Evolutionary conservation across 2,888 invertebrate genomes (phyloP).

Genomic region (Spilosoma lubricipeda): DNA sequence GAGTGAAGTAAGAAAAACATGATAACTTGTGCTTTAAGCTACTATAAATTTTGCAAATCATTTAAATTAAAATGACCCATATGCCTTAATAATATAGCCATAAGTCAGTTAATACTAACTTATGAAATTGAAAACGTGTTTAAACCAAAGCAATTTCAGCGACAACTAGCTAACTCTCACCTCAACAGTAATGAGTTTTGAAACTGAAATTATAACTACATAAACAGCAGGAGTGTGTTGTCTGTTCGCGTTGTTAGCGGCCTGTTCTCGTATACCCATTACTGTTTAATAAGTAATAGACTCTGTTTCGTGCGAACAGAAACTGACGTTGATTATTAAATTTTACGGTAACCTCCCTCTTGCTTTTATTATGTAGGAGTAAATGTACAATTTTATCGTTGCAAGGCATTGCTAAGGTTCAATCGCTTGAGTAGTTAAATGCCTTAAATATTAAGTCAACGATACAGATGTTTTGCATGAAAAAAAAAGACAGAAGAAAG

Average conservation of each 20-base stretch:
- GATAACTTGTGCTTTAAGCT: too few species aligned
- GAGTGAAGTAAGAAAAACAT: too few species aligned
- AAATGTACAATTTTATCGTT: neutral
- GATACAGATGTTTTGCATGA: too few species aligned
- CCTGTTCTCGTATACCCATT: neutral
- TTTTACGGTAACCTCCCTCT: neutral
- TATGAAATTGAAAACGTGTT: slow-evolving; percentile 14
- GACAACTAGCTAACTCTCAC: slow-evolving; percentile 11
- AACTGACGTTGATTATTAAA: neutral
- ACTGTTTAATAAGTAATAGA: neutral
- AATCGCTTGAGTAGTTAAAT: too few species aligned
- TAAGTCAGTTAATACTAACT: neutral
- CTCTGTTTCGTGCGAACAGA: neutral
- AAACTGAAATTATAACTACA: slow-evolving; percentile 17
- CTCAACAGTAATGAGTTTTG: slow-evolving; percentile 18
- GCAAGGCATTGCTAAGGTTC: too few species aligned
- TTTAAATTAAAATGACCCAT: too few species aligned
- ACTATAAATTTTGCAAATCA: too few species aligned
- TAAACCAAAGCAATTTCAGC: slow-evolving; percentile 10
- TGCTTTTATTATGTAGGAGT: neutral
- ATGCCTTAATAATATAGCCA: neutral
- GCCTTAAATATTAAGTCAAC: too few species aligned
- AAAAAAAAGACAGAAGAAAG: too few species aligned
- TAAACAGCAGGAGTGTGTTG: slow-evolving; percentile 4
- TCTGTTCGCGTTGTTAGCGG: slow-evolving; percentile 4